Conservation (phyloP, 2,888 invertebrate species). For the Platycnemis pennipes region DNA sequence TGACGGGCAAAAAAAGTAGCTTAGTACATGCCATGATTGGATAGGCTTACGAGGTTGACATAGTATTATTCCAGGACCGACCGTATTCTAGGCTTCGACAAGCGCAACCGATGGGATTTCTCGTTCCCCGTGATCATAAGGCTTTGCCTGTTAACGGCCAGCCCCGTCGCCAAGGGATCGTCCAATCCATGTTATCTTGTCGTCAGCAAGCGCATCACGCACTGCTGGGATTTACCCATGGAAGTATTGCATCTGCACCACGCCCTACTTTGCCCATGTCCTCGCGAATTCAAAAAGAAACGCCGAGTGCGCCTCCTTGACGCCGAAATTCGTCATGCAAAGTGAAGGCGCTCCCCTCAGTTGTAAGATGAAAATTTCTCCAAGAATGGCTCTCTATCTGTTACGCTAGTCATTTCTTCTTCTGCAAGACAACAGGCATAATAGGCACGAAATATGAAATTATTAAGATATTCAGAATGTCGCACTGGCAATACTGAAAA, state of each 20-base stretch:
- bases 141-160: not conserved
- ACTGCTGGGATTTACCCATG: conserved; percentile 2
- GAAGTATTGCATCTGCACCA: not conserved
- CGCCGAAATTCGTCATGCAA: not conserved
- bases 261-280: not conserved
- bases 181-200: conserved; percentile 46
- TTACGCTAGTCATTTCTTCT: not conserved
- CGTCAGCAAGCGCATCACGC: conserved; percentile 29
- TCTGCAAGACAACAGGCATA: not conserved
- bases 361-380: not conserved
- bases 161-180: not conserved
- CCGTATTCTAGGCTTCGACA: not conserved
- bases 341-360: not conserved
- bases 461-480: no score
- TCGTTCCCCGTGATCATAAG: not conserved
- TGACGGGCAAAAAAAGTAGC: no score
- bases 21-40: not conserved
- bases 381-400: not conserved
- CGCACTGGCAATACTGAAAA: no score
- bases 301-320: not conserved
- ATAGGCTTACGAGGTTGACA: not conserved
- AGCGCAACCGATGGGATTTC: not conserved
- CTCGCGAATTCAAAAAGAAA: not conserved
- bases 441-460: no score
- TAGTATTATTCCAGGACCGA: not conserved